phyloP scores from a whole-genome alignment of 2,113 vertebrate genomes.

The mouse (Mus musculus) region DNA sequence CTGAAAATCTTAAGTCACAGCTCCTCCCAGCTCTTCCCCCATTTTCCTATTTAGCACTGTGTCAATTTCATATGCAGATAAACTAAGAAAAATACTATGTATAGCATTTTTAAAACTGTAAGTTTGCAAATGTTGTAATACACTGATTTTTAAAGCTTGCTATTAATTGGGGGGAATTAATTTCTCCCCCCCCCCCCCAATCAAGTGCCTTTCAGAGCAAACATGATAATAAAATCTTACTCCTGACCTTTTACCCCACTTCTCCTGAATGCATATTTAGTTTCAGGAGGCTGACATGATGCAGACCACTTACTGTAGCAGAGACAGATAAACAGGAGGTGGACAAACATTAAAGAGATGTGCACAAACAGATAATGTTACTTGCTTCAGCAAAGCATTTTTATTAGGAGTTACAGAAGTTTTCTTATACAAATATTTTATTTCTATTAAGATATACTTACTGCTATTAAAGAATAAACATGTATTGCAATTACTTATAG shows the following conservation, averaged over 20 bases:
- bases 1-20: not conserved
- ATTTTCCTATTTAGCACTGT: not conserved
- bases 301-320: not conserved
- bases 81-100: not conserved
- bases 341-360: not conserved
- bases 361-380: not conserved
- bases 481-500: not conserved
- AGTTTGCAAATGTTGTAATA: constrained; percentile 33
- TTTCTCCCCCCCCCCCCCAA: not conserved
- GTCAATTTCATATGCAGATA: constrained; percentile 13
- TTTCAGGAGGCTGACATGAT: not conserved
- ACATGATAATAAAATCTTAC: not conserved
- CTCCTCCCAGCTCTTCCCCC: not conserved
- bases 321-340: not conserved
- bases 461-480: constrained; percentile 22
- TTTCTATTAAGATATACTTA: not conserved
- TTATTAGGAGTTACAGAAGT: not conserved
- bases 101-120: not conserved
- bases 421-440: not conserved
- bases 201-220: not conserved
- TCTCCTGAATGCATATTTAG: not conserved
- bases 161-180: not conserved
- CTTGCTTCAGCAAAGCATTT: constrained; percentile 26
- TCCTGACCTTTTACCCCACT: not conserved
- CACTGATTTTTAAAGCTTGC: not conserved